Conservation (phyloP, 2,888 invertebrate species). For the Temnothorax ravouxi region DNA sequence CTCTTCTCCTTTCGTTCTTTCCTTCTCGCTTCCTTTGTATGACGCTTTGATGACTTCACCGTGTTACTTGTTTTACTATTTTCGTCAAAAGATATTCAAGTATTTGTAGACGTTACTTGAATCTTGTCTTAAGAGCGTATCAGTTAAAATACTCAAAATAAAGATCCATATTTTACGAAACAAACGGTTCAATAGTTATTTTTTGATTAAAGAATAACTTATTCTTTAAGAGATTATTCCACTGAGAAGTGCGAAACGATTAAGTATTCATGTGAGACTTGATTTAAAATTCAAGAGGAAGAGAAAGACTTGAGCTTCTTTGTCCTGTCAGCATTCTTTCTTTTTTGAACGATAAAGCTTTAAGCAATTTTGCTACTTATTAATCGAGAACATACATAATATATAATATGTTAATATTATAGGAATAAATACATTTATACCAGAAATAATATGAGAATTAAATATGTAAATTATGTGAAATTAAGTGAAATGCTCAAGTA, state of each 20-base stretch:
- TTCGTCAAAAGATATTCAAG: slow-evolving; percentile 21
- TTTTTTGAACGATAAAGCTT: neutral
- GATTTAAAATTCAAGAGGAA: neutral
- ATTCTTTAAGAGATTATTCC: neutral
- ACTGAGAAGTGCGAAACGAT: neutral
- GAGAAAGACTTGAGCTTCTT: neutral
- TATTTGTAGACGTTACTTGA: neutral
- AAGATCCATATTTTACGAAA: slow-evolving; percentile 10
- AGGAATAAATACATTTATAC: neutral
- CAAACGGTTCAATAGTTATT: neutral
- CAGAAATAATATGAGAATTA: neutral
- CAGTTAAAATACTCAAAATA: neutral
- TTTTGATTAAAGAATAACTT: neutral
- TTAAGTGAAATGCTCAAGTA: neutral
- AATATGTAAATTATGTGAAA: neutral
- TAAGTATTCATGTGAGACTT: neutral
- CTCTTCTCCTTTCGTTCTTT: slow-evolving; percentile 42
- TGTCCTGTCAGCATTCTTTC: neutral
- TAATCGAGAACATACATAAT: neutral
- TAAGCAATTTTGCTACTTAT: neutral
- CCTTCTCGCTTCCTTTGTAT: slow-evolving; percentile 47
- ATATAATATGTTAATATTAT: neutral
- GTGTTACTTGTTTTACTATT: slow-evolving; percentile 20
- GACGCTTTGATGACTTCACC: slow-evolving; percentile 23
- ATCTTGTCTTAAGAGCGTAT: neutral